These are phyloP conservation scores for Sus scrofa DNA, from an alignment of 2,113 vertebrate genomes.

Conservation along the genomic window DNA sequence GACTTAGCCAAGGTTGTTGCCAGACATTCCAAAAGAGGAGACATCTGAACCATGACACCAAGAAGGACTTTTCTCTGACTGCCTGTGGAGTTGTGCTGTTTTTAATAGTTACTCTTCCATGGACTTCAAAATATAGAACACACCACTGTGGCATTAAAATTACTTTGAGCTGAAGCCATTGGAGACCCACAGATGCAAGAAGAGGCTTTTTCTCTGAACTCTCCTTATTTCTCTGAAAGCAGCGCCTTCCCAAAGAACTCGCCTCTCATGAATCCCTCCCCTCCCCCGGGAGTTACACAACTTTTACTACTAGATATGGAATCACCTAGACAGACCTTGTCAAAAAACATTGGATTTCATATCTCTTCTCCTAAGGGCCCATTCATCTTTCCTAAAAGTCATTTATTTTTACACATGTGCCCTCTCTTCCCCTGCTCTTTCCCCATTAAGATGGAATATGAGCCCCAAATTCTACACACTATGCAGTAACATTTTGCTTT, in stretches of 20 bases:
- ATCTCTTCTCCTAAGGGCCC: not conserved
- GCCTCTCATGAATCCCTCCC: not conserved
- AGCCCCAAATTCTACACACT: not conserved
- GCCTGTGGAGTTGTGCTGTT: not conserved
- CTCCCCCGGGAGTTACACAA: not conserved
- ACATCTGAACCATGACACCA: not conserved
- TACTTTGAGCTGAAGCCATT: not conserved
- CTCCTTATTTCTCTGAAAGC: constrained; percentile 5
- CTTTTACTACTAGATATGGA: not conserved
- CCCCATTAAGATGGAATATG: not conserved
- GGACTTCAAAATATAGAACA: not conserved
- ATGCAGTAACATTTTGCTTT: not conserved
- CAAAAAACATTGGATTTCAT: not conserved
- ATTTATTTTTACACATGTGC: not conserved
- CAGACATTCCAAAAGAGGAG: not conserved
- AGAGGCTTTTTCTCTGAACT: not conserved
- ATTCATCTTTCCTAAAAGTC: not conserved
- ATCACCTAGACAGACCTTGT: not conserved
- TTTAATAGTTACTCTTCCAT: not conserved
- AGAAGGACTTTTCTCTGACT: not conserved
- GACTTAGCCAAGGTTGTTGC: not conserved
- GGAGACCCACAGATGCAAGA: not conserved
- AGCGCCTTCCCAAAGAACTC: not conserved
- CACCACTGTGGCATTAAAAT: not conserved
- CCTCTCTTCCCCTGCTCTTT: not conserved